Conservation (phyloP, 1,140 invertebrate species). For the Drosophila repleta region DNA sequence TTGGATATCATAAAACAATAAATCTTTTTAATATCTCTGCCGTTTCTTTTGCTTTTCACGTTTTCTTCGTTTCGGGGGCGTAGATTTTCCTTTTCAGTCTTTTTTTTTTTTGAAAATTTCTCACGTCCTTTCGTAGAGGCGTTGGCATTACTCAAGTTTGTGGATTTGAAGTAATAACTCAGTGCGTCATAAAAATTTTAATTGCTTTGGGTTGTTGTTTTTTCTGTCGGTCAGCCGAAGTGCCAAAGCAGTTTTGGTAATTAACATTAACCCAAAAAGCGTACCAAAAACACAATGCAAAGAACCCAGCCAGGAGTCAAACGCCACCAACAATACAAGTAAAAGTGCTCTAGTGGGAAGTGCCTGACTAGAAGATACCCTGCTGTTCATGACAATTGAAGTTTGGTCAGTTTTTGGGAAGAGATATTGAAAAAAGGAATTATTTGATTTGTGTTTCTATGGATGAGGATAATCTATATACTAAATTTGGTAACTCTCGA, state of each 20-base stretch:
- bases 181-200: constrained; percentile 83
- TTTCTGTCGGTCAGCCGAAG: constrained; percentile 47
- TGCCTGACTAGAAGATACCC: too few relatives aligned
- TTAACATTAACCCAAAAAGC: constrained; percentile 79
- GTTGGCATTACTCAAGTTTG: constrained; percentile 79
- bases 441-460: too few relatives aligned
- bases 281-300: constrained; percentile 73
- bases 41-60: constrained; percentile 34
- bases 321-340: constrained; percentile 40
- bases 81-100: constrained; percentile 68
- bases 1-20: constrained; percentile 76
- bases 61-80: constrained; percentile 54
- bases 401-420: too few relatives aligned
- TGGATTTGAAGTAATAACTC: constrained; percentile 81
- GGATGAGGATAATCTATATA: too few relatives aligned
- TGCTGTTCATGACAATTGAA: too few relatives aligned
- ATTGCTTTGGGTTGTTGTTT: constrained; percentile 67
- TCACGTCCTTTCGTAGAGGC: constrained; percentile 69
- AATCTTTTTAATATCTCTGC: constrained; percentile 78
- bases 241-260: constrained; percentile 82
- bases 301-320: constrained; percentile 50
- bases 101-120: constrained; percentile 46
- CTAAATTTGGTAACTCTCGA: too few relatives aligned
- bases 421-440: too few relatives aligned
- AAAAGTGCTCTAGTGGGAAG: too few relatives aligned